Conservation (phyloP, 2,888 invertebrate species). For the Eupithecia exiguata region DNA sequence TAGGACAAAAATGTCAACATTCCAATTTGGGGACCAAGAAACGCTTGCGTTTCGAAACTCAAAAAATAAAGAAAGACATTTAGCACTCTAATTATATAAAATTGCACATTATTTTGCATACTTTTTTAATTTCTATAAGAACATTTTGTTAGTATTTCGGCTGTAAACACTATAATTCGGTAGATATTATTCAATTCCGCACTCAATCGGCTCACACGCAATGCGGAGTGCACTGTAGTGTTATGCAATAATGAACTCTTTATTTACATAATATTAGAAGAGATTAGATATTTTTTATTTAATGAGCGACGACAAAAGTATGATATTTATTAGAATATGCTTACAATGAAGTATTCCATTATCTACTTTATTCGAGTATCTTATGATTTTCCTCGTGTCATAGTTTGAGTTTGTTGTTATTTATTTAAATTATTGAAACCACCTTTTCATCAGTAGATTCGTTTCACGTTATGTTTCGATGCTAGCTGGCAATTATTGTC, state of each 20-base stretch:
- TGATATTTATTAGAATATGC: conserved; percentile 80
- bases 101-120: conserved; percentile 47
- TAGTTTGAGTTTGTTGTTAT: conserved; percentile 79
- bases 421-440: conserved; percentile 77
- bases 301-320: conserved; percentile 80
- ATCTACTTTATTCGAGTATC: conserved; percentile 77
- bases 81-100: conserved; percentile 48
- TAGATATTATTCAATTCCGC: conserved; percentile 31
- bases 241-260: conserved; percentile 75
- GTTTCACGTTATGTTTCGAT: conserved; percentile 49
- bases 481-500: conserved; percentile 51
- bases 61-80: conserved; percentile 55
- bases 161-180: conserved; percentile 30
- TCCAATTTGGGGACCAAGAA: conserved; percentile 78
- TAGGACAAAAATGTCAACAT: conserved; percentile 71
- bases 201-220: conserved; percentile 32
- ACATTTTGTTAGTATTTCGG: conserved; percentile 25
- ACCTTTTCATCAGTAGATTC: conserved; percentile 57
- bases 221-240: conserved; percentile 58
- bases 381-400: conserved; percentile 74
- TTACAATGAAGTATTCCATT: conserved; percentile 76
- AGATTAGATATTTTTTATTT: conserved; percentile 83
- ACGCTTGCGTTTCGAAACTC: conserved; percentile 55
- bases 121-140: conserved; percentile 25
- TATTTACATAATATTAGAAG: conserved; percentile 80